phyloP scores from a whole-genome alignment of 2,797 vertebrate genomes.

The Fundulus diaphanus region DNA sequence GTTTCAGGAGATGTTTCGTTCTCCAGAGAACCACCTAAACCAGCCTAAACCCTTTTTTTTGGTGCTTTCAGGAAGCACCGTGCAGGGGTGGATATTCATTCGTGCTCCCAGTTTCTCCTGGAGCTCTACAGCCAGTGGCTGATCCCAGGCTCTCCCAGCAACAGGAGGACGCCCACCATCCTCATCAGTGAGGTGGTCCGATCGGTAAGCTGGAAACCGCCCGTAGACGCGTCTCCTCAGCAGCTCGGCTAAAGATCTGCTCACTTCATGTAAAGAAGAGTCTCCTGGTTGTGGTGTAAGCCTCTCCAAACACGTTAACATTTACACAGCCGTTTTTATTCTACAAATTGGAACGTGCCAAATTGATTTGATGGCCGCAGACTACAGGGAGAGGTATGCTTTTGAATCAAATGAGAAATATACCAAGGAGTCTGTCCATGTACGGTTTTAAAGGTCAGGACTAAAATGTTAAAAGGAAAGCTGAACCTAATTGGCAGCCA shows the following conservation, averaged over 20 bases:
- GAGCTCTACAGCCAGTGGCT: constrained; percentile 98
- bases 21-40: background rate
- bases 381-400: too few relatives aligned
- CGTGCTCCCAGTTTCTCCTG: constrained; percentile 96
- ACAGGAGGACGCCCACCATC: constrained; percentile 91
- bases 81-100: constrained; percentile 97
- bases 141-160: constrained; percentile 87
- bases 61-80: constrained; percentile 90
- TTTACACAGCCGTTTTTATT: background rate
- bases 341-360: too few relatives aligned
- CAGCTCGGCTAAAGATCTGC: background rate
- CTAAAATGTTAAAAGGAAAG: too few relatives aligned
- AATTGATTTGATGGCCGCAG: too few relatives aligned
- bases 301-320: background rate
- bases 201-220: constrained; percentile 84
- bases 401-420: too few relatives aligned
- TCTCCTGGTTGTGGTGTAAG: background rate
- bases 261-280: background rate
- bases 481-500: too few relatives aligned
- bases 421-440: too few relatives aligned
- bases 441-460: too few relatives aligned
- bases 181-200: constrained; percentile 96
- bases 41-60: background rate
- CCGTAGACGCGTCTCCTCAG: background rate
- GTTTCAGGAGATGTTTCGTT: background rate